Base-by-base conservation (phyloP, 2,113 vertebrate species). In the Eulemur macaco region DNA sequence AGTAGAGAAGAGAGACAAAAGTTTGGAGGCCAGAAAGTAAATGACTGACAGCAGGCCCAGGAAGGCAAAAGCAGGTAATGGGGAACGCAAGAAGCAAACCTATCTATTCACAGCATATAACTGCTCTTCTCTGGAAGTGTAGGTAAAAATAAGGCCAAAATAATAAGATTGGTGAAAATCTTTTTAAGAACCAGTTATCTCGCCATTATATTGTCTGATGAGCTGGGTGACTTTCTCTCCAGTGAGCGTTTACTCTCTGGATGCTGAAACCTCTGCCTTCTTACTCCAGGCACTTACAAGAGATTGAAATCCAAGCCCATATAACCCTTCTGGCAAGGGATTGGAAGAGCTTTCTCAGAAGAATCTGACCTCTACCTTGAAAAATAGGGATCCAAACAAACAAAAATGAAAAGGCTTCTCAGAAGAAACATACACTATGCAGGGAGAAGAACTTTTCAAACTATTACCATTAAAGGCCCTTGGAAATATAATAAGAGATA, bases 401-500 rank as follows among this genome's bases (percentile, higher is more conserved):
- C 20, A 71, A 54, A 69, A 52, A 25, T 23, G 34, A 52, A 60
- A 60, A 93, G 1, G 1, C 15, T 80, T 77, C 34, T 91, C 78
- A 95, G 10, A 45, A 93, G 60, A 78, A 85, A 84, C 1, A 76
- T 31, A 84, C 95, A 84, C 42, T 54, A 45, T 25, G 0, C 60
- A 86, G 52, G 31, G 15, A 91, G 20, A 71, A 58, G 23, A 90
- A 58, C 45, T 50, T 56, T 84, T 86, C 84, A 85, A 96, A 82
- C 54, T 91, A 83, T 21, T 76, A 14, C 47, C 45, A 63, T 64
- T 39, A 52, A 52, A 58, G 31, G 50, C 21, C 15, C 18, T 82
- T 64, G 12, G 29, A 91, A 86, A 68, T n/a, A 71, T 6, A 90
- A 60, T 64, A 71, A 68, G 76, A 71, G 6, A 50, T 34, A 78